Base-by-base conservation (phyloP, 1,140 invertebrate species). In the Caerostris extrusa region DNA sequence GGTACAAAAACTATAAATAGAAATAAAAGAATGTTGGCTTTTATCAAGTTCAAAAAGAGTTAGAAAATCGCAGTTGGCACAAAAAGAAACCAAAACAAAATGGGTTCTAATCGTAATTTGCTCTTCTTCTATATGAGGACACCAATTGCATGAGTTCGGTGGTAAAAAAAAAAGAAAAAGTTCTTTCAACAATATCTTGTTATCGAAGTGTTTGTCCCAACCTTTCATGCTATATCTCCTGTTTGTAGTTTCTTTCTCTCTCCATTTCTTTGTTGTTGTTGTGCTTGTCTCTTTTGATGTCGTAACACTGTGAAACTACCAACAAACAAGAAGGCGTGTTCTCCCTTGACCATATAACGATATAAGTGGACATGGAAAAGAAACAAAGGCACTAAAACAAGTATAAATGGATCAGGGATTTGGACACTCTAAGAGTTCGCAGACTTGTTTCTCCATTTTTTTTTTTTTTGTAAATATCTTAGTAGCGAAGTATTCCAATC, bases 141-240 rank as follows among this genome's bases (percentile, higher is more conserved):
- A n/a, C 6, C 61, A 67, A 67, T 67, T 67, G 17, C 5, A 0
- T 67, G 34, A 34, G 34, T 2, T 6, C 12, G 1, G 61, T 67
- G n/a, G 61, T 6, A 67, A 67, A 53, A 6, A 2, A 12, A 1
- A 0, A 3, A 56, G 14, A 56, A 83, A 64, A 58, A 83, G 55
- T 83, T 19, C 82, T 83, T 83, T 83, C 55, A 83, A 83, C 12
- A 19, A 17, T 56, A 83, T 83, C 82, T 58, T 83, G 82, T 83
- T 83, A 83, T 83, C 82, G 56, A 56, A 83, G 82, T 83, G 82
- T 83, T 83, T 83, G 82, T 83, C 55, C 7, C 56, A 55, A 57
- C 56, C 82, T 83, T 83, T 83, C 82, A 55, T 83, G 82, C 55
- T n/a, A n/a, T 34, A n/a, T 83, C 82, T 57, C 57, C 82, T 19